Percentiles rank a stretch among this genome's conserved stretches.
phyloP scores from a whole-genome alignment of 2,888 invertebrate species.

The Macaria liturata region DNA sequence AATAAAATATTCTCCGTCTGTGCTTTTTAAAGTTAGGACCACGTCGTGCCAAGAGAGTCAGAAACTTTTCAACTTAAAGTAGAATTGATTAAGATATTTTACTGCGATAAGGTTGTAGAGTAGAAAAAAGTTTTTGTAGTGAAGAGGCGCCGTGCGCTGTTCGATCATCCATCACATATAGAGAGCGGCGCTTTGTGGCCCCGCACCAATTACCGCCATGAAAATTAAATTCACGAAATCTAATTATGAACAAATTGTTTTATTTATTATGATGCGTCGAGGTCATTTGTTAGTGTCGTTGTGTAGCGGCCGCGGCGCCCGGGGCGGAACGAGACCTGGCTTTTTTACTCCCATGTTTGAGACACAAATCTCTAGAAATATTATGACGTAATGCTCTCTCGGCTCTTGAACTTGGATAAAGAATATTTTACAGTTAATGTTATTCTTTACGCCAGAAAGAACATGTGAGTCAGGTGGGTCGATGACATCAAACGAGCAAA shows the following conservation, averaged over 20 bases:
- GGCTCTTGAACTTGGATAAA: conserved; percentile 36
- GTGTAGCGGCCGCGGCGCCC: conserved; percentile 64
- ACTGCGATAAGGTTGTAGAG: conserved; percentile 19
- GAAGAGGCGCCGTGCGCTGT: conserved; percentile 69
- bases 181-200: conserved; percentile 77
- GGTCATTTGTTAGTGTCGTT: conserved; percentile 81
- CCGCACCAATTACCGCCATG: conserved; percentile 83
- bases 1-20: conserved; percentile 47
- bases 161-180: conserved; percentile 82
- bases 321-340: conserved; percentile 62
- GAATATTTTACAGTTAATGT: conserved; percentile 11
- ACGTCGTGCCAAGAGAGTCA: not conserved
- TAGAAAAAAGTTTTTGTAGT: conserved; percentile 10
- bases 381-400: conserved; percentile 35
- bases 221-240: conserved; percentile 84
- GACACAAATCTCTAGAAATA: conserved; percentile 9
- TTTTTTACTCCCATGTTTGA: conserved; percentile 26
- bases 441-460: not conserved
- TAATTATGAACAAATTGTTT: conserved; percentile 84
- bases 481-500: conserved; percentile 41
- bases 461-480: conserved; percentile 6
- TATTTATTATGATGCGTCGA: conserved; percentile 82
- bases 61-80: not conserved
- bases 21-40: conserved; percentile 6
- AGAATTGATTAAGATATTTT: not conserved